A percentile compares a stretch with the other conserved stretches of the same genome.
phyloP scores from a whole-genome alignment of 2,797 vertebrate species.

The Sebastes taczanowskii region DNA sequence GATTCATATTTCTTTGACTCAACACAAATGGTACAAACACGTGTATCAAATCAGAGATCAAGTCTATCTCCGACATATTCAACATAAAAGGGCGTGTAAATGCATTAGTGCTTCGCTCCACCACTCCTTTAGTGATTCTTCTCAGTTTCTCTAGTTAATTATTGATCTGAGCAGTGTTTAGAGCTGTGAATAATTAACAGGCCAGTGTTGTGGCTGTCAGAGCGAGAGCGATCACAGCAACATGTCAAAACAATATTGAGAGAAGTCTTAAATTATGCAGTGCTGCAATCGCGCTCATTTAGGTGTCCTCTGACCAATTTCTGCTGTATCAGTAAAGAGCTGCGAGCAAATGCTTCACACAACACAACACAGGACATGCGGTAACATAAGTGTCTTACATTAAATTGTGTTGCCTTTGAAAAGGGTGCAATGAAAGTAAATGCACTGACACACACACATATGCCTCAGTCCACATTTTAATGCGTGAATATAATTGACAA shows the following conservation, averaged over 20 bases:
- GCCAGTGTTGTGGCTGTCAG: slow-evolving; percentile 61
- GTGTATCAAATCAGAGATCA: slow-evolving; percentile 23
- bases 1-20: background rate
- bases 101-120: slow-evolving; percentile 16
- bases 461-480: background rate
- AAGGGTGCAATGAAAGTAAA: background rate
- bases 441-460: background rate
- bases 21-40: background rate
- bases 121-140: slow-evolving; percentile 42
- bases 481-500: background rate
- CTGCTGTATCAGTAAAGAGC: slow-evolving; percentile 30
- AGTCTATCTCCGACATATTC: background rate
- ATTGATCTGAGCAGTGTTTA: slow-evolving; percentile 73
- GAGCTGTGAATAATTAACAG: slow-evolving; percentile 77
- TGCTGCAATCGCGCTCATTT: slow-evolving; percentile 55
- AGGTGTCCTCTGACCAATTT: slow-evolving; percentile 48
- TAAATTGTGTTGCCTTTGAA: background rate
- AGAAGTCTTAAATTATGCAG: slow-evolving; percentile 76
- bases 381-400: background rate
- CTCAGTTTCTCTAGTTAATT: slow-evolving; percentile 69
- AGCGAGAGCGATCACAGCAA: slow-evolving; percentile 51
- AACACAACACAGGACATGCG: background rate
- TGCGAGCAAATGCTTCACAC: background rate
- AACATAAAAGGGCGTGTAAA: slow-evolving; percentile 20
- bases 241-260: slow-evolving; percentile 77